These are phyloP conservation scores for Meloidogyne floridensis DNA, from an alignment of 1,140 invertebrate genomes.

Conservation along the genomic window DNA sequence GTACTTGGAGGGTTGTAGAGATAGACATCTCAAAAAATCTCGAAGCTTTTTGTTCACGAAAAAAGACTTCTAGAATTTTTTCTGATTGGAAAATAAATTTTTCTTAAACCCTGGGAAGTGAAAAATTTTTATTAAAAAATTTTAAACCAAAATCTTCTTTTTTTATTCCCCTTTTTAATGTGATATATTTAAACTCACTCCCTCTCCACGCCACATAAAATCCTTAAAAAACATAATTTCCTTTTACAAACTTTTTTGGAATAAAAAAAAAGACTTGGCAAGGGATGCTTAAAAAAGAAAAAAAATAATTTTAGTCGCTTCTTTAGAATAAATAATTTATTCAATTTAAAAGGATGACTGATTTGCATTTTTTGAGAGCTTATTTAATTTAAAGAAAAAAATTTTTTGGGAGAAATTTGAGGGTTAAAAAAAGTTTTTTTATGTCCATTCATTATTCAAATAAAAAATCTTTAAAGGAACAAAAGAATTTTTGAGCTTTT, in stretches of 20 bases:
- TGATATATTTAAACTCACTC: not conserved
- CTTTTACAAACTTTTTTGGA: not conserved
- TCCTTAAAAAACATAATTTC: not conserved
- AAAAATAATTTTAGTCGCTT: not conserved
- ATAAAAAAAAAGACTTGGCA: too few relatives aligned
- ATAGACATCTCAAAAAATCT: too few relatives aligned
- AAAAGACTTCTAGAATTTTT: too few relatives aligned
- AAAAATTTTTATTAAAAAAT: too few relatives aligned
- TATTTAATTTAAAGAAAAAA: not conserved
- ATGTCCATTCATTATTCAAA: not conserved
- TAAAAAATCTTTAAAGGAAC: not conserved
- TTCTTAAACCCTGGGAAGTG: too few relatives aligned
- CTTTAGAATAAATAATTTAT: slow-evolving; percentile 1
- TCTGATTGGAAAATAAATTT: too few relatives aligned
- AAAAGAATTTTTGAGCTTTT: slow-evolving; percentile 7
- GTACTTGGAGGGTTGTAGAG: too few relatives aligned
- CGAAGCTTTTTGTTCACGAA: too few relatives aligned
- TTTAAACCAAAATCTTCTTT: too few relatives aligned
- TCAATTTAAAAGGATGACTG: not conserved
- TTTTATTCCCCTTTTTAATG: too few relatives aligned
- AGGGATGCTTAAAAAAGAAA: too few relatives aligned
- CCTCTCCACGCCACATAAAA: not conserved
- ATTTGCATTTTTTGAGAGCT: not conserved
- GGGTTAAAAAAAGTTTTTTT: not conserved
- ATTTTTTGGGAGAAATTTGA: not conserved